Evolutionary conservation across 1,140 invertebrate genomes (phyloP).

Genomic region (Danaus melanippus): DNA sequence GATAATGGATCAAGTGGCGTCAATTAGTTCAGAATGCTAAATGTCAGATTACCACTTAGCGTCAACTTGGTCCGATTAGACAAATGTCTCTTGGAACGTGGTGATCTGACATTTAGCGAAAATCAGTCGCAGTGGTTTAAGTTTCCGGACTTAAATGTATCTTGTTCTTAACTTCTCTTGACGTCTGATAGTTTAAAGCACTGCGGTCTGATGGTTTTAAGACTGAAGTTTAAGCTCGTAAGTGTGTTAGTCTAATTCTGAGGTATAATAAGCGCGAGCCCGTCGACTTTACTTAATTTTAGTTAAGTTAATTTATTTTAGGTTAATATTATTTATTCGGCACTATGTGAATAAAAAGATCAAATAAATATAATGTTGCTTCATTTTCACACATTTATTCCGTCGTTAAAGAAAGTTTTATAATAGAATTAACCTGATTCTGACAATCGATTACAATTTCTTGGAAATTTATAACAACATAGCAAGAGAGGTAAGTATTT

Average conservation of each 20-base stretch:
- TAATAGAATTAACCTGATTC: too few species aligned
- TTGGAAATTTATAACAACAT: too few species aligned
- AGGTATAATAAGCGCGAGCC: conserved; percentile 51
- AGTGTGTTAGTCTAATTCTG: conserved; percentile 39
- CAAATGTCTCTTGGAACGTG: conserved; percentile 23
- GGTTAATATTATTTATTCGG: conserved; percentile 61
- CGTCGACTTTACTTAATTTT: conserved; percentile 64
- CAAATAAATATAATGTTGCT: conserved; percentile 28
- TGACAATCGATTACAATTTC: too few species aligned
- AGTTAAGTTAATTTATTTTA: conserved; percentile 55
- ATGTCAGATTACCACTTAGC: conserved; percentile 63
- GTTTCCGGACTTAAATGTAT: conserved; percentile 35
- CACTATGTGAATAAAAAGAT: conserved; percentile 56
- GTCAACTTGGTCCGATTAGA: conserved; percentile 42
- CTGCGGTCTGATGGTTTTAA: conserved; percentile 38
- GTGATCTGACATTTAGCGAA: conserved; percentile 65
- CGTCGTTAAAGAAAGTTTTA: too few species aligned
- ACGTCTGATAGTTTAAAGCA: conserved; percentile 42
- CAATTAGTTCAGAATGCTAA: conserved; percentile 42
- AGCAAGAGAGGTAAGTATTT: too few species aligned
- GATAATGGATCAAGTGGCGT: conserved; percentile 56
- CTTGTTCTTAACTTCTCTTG: conserved; percentile 20
- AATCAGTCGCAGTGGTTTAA: conserved; percentile 49
- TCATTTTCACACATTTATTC: conserved; percentile 6
- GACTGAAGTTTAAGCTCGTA: conserved; percentile 40